Conservation (phyloP, 2,797 vertebrate genomes). For the Acrossocheilus wenchowensis region DNA sequence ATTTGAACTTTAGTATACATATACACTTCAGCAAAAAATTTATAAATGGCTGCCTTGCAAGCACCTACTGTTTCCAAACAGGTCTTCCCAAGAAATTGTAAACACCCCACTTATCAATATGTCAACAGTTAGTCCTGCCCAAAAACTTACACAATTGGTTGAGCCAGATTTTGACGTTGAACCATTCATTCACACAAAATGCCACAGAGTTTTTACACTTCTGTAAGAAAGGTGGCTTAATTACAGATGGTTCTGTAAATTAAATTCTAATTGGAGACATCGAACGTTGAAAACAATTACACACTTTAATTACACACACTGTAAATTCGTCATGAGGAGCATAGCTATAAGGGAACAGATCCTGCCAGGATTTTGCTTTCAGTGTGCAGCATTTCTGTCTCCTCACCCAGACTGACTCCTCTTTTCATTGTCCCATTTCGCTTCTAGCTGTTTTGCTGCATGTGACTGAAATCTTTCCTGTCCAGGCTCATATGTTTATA, state of each 20-base stretch:
- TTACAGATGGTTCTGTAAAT: neutral
- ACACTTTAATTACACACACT: neutral
- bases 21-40: neutral
- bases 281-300: neutral
- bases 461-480: slow-evolving; percentile 25
- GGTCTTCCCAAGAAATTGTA: neutral
- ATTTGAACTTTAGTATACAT: neutral
- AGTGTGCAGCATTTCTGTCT: neutral
- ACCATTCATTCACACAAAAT: neutral
- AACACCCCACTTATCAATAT: neutral
- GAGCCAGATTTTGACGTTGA: neutral
- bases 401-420: slow-evolving; percentile 1
- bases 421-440: neutral
- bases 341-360: neutral
- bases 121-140: neutral
- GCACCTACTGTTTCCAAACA: neutral
- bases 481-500: slow-evolving; percentile 43
- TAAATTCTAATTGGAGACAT: neutral
- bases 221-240: neutral
- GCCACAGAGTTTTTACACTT: neutral
- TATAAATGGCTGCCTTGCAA: neutral
- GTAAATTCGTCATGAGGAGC: neutral
- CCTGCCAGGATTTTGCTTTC: neutral
- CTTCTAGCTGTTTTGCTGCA: slow-evolving; percentile 5
- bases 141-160: neutral